Evolutionary conservation across 2,797 vertebrate genomes (phyloP), one percentile per base, ranked within the genome.

Genomic region (Carcharodon carcharias): DNA sequence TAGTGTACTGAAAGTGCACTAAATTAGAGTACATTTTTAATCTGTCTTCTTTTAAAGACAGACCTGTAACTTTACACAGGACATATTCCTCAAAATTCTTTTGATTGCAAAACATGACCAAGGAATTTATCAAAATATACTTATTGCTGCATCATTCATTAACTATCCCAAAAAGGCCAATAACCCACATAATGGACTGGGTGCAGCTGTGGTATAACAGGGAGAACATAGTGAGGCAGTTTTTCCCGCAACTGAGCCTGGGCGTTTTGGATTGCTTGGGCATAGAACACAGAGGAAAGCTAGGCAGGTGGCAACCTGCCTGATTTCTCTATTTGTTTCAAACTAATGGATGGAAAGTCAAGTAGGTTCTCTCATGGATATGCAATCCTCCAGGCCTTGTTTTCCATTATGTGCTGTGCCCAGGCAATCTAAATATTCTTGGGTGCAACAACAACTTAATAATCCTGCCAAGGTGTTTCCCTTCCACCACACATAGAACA

Each of bases 1-100:
- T 91, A 61, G 56, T 91, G 56, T 88, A 91, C 88, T n/a, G 28
- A 91, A 91, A 93, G 63, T 28, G 40, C 61, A 63, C 40, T 93
- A 93, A 93, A 45, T 93, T 67, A 93, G n/a, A 26, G 28, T 67
- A 61, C 1, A 40, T 9, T 65, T 67, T 93, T 93, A 93, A 93
- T 65, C 61, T 23, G 80, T 85, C 82, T 85, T 85, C 40, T 65
- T 93, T 67, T 67, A 23, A 63, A 63, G 61, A 65, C 31, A 7
- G 63, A 93, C 40, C 67, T 93, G 18, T n/a, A 65, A 63, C n/a
- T 26, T 93, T 65, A 93, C 21, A 67, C 61, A 93, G 35, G 61
- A 23, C 35, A 63, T 63, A 67, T 40, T 65, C 91, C 63, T 40
- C n/a, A 45, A 93, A 65, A 8, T 92, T 21, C 31, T 21, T 92